Base-by-base conservation (phyloP, 2,888 invertebrate genomes). In the Caenorhabditis sp. region DNA sequence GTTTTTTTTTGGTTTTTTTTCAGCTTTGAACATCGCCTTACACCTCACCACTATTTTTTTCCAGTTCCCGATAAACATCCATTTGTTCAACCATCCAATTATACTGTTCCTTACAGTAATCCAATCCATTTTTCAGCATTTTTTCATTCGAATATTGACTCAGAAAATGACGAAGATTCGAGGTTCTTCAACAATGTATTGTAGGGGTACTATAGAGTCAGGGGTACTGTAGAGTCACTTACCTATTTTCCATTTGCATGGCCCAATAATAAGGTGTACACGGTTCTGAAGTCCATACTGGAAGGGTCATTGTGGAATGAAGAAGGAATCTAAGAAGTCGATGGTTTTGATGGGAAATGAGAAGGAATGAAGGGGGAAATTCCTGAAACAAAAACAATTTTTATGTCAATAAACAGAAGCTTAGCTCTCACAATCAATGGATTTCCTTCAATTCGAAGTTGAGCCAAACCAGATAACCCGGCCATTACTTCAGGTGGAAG, bases 251-350 rank as follows among this genome's bases (percentile, higher is more conserved):
- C 25, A 85, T 56, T 62, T 84, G 83, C 59, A 84, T 77, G 14
- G 81, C 62, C 81, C 80, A 85, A 75, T 84, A 81, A 69, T 77
- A 85, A 1, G 84, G 84, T 4, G 84, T 80, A 50, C 85, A 85
- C 0, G 85, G 84, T 26, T 84, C 85, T 4, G 63, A 54, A 4
- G 74, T 71, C 85, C 85, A 85, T 0, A 85, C 73, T 0, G 85
- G 85, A n/a, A 84, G 78, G 25, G 79, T 69, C 61, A 78, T 81
- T 52, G 76, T 70, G 5, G 77, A 70, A 21, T 68, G 80, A 52
- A 73, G 70, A 25, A 80, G 49, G n/a, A 76, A 75, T 14, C 80
- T 61, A 23, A 81, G 71, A 4, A 82, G 72, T 12, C 80, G 71
- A 23, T 63, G 43, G 59, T 82, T 82, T 17, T 78, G 64, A 1